phyloP scores from a whole-genome alignment of 1,140 invertebrate genomes.

The Drosophila navojoa region DNA sequence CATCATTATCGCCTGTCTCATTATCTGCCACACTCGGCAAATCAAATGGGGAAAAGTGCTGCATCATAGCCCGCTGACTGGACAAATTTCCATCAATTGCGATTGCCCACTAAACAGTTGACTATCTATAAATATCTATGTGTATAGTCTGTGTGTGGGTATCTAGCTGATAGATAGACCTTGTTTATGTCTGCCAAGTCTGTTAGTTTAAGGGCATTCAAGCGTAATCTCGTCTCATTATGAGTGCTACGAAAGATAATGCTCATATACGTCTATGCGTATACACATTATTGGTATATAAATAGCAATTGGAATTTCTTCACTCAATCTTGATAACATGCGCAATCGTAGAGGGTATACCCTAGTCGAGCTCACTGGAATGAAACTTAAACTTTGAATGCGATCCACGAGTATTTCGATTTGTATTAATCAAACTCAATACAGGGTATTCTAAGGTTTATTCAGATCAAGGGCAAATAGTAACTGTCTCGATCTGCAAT shows the following conservation, averaged over 20 bases:
- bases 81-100: background rate
- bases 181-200: background rate
- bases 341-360: background rate
- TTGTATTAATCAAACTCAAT: too few species aligned
- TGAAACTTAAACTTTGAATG: too few species aligned
- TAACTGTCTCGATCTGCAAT: too few species aligned
- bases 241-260: background rate
- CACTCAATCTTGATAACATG: background rate
- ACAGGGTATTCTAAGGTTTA: too few species aligned
- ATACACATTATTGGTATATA: background rate
- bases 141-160: slow-evolving; percentile 1
- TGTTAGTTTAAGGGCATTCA: background rate
- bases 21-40: slow-evolving; percentile 1
- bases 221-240: slow-evolving; percentile 1
- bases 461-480: too few species aligned
- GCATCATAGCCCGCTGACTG: slow-evolving; percentile 10
- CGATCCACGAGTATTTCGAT: too few species aligned
- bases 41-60: slow-evolving; percentile 7
- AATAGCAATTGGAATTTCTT: slow-evolving; percentile 2
- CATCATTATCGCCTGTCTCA: background rate
- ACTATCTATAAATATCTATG: background rate
- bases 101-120: background rate
- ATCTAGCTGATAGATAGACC: slow-evolving; percentile 14
- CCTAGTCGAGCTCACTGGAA: too few species aligned
- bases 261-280: background rate